These are phyloP conservation scores for Xiphorhynchus elegans DNA, from an alignment of 2,113 vertebrate genomes.

Conservation along the genomic window DNA sequence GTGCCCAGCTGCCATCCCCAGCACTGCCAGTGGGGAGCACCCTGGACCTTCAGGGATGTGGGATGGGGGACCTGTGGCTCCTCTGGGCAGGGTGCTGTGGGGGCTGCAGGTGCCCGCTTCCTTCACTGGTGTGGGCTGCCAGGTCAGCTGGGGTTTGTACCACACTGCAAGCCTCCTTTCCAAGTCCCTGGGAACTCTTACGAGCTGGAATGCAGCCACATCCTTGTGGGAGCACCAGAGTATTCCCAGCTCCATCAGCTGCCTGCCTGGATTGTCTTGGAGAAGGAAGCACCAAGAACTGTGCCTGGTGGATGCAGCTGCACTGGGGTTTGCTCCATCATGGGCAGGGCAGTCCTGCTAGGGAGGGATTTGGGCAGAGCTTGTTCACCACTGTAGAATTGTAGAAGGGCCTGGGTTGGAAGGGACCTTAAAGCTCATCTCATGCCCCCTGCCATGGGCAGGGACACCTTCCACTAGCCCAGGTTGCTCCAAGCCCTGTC, in stretches of 20 bases:
- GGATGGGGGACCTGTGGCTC: neutral
- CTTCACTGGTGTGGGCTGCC: neutral
- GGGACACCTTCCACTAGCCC: neutral
- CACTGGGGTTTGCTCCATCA: rapidly evolving
- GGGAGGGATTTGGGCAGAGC: neutral
- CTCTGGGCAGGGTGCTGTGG: neutral
- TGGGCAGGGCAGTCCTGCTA: neutral
- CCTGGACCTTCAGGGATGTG: rapidly evolving
- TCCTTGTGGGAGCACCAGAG: neutral
- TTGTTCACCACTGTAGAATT: neutral
- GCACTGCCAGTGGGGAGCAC: neutral
- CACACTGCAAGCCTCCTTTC: neutral
- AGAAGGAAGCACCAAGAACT: neutral
- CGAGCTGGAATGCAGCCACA: neutral
- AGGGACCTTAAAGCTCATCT: neutral
- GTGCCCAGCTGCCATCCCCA: rapidly evolving
- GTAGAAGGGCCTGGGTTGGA: neutral
- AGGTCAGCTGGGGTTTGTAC: neutral
- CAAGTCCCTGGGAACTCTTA: neutral
- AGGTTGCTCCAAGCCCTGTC: rapidly evolving
- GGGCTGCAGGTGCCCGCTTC: neutral
- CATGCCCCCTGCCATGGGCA: neutral
- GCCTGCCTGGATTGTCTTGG: neutral
- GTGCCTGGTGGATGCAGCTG: neutral
- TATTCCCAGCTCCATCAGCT: neutral